These are phyloP conservation scores for Sminthurinus aureus DNA, from an alignment of 2,888 invertebrate genomes.

Conservation along the genomic window DNA sequence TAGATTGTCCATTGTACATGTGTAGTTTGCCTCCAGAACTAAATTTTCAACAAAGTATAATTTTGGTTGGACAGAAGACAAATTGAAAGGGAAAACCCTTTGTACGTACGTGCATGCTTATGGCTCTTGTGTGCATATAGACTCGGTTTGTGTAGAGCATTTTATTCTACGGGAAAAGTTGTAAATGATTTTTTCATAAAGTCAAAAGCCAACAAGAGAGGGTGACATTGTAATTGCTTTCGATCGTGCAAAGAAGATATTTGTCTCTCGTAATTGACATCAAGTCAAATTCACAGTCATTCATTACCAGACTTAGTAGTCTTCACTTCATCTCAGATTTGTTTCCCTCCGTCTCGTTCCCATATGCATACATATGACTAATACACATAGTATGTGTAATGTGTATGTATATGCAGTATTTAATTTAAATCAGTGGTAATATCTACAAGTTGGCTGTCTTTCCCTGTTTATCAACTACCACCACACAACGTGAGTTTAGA, in stretches of 20 bases:
- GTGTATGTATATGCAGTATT: background rate
- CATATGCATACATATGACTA: background rate
- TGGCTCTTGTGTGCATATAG: too few species aligned
- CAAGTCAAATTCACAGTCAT: slow-evolving; percentile 44
- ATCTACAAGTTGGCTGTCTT: background rate
- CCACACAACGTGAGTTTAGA: too few species aligned
- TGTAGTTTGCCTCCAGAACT: background rate
- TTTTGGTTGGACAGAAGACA: slow-evolving; percentile 1
- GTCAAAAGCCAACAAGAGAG: slow-evolving; percentile 22
- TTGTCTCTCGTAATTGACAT: slow-evolving; percentile 58
- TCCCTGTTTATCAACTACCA: too few species aligned
- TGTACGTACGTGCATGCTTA: background rate
- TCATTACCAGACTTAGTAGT: slow-evolving; percentile 38
- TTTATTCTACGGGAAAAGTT: slow-evolving; percentile 7
- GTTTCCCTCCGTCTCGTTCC: slow-evolving; percentile 12
- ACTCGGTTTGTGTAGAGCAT: background rate
- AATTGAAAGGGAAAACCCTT: slow-evolving; percentile 1
- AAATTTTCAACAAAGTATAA: slow-evolving; percentile 8
- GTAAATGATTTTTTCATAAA: slow-evolving; percentile 36
- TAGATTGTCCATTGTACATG: too few species aligned
- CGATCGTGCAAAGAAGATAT: slow-evolving; percentile 58
- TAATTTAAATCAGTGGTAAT: background rate
- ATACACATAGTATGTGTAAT: background rate
- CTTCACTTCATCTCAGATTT: slow-evolving; percentile 26
- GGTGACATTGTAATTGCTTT: slow-evolving; percentile 54